These are phyloP conservation scores for Choreutis nemorana DNA, from an alignment of 2,888 invertebrate genomes.

Conservation along the genomic window DNA sequence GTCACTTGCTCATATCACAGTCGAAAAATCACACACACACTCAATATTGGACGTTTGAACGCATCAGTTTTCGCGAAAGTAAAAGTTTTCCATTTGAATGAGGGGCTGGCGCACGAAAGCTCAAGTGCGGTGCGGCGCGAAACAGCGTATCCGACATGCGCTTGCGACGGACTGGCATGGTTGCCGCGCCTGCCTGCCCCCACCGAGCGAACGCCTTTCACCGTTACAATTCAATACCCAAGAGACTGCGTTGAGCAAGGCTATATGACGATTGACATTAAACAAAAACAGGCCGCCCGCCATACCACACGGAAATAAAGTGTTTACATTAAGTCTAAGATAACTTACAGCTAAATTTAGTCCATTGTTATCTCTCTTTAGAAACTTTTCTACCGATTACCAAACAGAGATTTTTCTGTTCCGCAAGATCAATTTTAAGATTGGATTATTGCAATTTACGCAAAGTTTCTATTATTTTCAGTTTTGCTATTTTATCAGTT, in stretches of 20 bases:
- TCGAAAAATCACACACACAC: slow-evolving; percentile 18
- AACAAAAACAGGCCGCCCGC: slow-evolving; percentile 44
- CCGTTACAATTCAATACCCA: slow-evolving; percentile 43
- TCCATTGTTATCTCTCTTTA: too few relatives aligned
- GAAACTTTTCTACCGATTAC: too few relatives aligned
- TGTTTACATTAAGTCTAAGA: slow-evolving; percentile 20
- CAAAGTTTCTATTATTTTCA: too few relatives aligned
- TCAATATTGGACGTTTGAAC: slow-evolving; percentile 11
- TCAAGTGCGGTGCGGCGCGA: neutral
- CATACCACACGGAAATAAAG: slow-evolving; percentile 47
- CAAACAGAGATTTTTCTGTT: too few relatives aligned
- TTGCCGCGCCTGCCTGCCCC: slow-evolving; percentile 25
- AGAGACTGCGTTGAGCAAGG: slow-evolving; percentile 57
- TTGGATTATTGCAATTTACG: too few relatives aligned
- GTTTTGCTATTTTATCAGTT: too few relatives aligned
- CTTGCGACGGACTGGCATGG: slow-evolving; percentile 29
- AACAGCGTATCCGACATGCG: slow-evolving; percentile 13
- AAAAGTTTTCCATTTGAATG: slow-evolving; percentile 28
- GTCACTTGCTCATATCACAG: slow-evolving; percentile 38
- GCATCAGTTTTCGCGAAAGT: slow-evolving; percentile 27
- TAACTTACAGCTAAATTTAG: too few relatives aligned
- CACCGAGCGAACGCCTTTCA: slow-evolving; percentile 44
- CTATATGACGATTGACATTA: slow-evolving; percentile 60
- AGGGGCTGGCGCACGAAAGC: slow-evolving; percentile 17
- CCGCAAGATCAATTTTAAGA: too few relatives aligned